Conservation (phyloP, 2,797 vertebrate species). For the Buceros bicornis region DNA sequence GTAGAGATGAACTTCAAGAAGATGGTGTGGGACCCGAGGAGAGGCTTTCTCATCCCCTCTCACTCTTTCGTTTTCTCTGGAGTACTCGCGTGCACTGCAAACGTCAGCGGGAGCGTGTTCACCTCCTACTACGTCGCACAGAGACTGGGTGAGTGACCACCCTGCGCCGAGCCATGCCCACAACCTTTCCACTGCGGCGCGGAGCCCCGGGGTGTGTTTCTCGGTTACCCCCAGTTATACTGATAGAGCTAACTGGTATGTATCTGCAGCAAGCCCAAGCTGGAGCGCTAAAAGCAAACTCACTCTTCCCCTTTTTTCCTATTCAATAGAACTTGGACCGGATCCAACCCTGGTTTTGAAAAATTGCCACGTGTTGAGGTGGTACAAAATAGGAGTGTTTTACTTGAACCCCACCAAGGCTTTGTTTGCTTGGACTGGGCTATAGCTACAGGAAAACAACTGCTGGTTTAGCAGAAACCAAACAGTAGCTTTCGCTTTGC, state of each 20-base stretch:
- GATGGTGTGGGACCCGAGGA: constrained; percentile 85
- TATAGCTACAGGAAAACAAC: constrained; percentile 2
- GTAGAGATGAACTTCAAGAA: not conserved
- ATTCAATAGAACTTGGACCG: not conserved
- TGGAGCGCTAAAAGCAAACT: not conserved
- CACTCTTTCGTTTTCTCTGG: not conserved
- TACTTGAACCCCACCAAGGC: not conserved
- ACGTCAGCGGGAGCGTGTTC: constrained; percentile 52
- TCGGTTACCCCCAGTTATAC: not conserved
- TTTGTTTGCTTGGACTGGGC: constrained; percentile 18
- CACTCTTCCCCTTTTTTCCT: not conserved
- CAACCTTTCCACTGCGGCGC: not conserved
- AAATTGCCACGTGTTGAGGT: not conserved
- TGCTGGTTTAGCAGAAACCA: not conserved
- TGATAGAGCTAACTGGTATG: not conserved
- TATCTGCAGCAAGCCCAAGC: not conserved
- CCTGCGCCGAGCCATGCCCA: fast-evolving
- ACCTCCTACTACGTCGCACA: constrained; percentile 76
- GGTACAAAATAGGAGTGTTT: not conserved
- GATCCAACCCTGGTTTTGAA: constrained; percentile 5
- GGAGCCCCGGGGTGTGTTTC: not conserved
- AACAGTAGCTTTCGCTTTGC: not conserved
- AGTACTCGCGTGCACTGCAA: constrained; percentile 77
- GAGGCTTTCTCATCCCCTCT: constrained; percentile 85
- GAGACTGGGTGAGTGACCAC: constrained; percentile 81